Evolutionary conservation across 2,888 invertebrate species (phyloP).

Genomic region (Tipula unca): DNA sequence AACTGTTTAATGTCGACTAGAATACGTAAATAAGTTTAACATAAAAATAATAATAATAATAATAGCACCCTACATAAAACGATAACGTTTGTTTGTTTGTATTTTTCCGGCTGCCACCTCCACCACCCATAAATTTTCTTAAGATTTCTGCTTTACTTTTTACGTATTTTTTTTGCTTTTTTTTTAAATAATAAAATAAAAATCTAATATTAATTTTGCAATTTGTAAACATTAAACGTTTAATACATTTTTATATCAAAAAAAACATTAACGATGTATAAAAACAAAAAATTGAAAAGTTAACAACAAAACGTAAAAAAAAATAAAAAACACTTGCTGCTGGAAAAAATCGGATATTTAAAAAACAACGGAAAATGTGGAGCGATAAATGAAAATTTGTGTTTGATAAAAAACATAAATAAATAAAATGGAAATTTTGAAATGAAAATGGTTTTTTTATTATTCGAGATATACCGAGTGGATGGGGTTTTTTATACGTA

Average conservation of each 20-base stretch:
- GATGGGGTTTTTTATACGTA: neutral
- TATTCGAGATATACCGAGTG: neutral
- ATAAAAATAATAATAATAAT: conserved; percentile 14
- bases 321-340: neutral
- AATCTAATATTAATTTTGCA: conserved; percentile 19
- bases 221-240: conserved; percentile 21
- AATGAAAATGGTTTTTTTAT: neutral
- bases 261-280: conserved; percentile 9
- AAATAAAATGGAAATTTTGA: neutral
- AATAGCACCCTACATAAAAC: conserved; percentile 9
- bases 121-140: conserved; percentile 9
- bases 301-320: neutral
- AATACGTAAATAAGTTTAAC: conserved; percentile 15
- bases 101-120: neutral
- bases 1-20: conserved; percentile 16
- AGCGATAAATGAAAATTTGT: conserved; percentile 14
- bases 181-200: conserved; percentile 3
- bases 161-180: neutral
- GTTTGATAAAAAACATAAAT: conserved; percentile 14
- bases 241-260: conserved; percentile 14
- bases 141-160: neutral
- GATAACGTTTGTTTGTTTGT: neutral
- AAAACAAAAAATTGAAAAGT: neutral
- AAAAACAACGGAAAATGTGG: neutral
- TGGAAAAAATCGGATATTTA: conserved; percentile 3